Evolutionary conservation across 2,113 vertebrate species (phyloP).

Genomic region (Mus musculus): GRCm39 chr5:67434501-67435000

Average conservation of each 20-base stretch:
- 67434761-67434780: background rate
- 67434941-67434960: background rate
- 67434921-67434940: background rate
- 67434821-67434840: background rate
- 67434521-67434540: background rate
- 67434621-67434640: background rate
- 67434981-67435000: background rate
- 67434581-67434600: background rate
- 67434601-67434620: too few species aligned
- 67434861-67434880: background rate
- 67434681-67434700: background rate
- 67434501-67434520: background rate
- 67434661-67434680: background rate
- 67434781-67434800: background rate
- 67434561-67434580: background rate
- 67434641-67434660: background rate
- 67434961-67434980: background rate
- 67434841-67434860: background rate
- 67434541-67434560: background rate
- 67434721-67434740: background rate
- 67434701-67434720: background rate
- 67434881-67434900: background rate
- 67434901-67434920: background rate
- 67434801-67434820: background rate
- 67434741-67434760: background rate